Evolutionary conservation across 2,113 vertebrate genomes (phyloP).

Genomic region (Nycticebus coucang): DNA sequence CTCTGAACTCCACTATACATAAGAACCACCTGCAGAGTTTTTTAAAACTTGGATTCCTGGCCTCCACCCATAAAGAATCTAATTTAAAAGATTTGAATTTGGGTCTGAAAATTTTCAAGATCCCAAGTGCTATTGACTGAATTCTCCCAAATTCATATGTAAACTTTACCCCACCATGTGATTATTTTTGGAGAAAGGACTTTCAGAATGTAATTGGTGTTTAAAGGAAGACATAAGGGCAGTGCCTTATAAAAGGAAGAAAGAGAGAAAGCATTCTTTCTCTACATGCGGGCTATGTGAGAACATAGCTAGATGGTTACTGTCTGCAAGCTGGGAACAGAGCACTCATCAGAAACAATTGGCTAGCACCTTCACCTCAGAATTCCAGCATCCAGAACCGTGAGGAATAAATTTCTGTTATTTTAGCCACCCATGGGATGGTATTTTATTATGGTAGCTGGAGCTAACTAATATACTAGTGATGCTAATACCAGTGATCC

Average conservation of each 20-base stretch:
- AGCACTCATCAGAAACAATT: not conserved
- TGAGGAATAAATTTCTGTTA: not conserved
- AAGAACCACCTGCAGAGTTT: not conserved
- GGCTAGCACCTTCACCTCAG: not conserved
- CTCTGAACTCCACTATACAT: not conserved
- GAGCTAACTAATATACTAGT: not conserved
- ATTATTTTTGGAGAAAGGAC: not conserved
- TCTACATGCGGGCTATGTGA: not conserved
- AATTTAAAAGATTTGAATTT: not conserved
- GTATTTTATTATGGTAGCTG: not conserved
- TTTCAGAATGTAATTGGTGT: not conserved
- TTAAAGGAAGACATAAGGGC: not conserved
- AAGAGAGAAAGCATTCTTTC: not conserved
- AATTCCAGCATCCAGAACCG: not conserved
- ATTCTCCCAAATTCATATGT: not conserved
- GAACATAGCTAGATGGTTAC: not conserved
- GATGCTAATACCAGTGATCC: not conserved
- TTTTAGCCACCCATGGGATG: not conserved
- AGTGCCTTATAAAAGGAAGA: not conserved
- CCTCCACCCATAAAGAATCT: not conserved
- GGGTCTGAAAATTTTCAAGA: not conserved
- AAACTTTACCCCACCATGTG: not conserved
- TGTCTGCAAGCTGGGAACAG: not conserved
- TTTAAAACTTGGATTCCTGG: not conserved
- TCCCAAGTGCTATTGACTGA: not conserved